Conservation (phyloP, 2,113 vertebrate species). For the Gracilinanus agilis region DNA sequence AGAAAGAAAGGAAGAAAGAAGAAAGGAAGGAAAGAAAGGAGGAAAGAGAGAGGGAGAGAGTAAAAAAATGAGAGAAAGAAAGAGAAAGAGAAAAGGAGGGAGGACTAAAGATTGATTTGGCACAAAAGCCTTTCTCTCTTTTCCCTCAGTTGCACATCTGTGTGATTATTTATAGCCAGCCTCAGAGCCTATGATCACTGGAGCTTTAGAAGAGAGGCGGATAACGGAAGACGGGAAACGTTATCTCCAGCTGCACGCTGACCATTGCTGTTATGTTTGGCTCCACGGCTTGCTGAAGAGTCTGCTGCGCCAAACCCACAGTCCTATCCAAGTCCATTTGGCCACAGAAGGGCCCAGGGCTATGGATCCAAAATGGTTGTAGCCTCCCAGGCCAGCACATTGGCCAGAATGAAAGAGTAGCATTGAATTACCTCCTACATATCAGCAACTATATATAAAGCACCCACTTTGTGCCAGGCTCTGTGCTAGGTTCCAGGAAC, state of each 20-base stretch:
- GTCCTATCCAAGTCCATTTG: neutral
- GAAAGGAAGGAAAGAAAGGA: too few relatives aligned
- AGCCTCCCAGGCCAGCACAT: neutral
- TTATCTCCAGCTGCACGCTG: neutral
- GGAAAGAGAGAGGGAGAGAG: too few relatives aligned
- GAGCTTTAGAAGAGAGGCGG: constrained; percentile 33
- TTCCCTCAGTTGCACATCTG: constrained; percentile 26
- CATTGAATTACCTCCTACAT: neutral
- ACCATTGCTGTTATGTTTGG: neutral
- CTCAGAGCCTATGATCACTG: neutral
- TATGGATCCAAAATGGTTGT: neutral
- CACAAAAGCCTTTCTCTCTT: neutral
- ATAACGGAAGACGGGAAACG: constrained; percentile 42
- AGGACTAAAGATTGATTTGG: neutral
- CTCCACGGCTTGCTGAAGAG: neutral
- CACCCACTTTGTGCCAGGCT: neutral
- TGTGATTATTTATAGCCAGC: constrained; percentile 50
- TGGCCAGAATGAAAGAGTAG: neutral
- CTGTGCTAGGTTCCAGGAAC: neutral
- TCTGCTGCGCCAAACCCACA: neutral
- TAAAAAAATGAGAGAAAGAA: neutral
- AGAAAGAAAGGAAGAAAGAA: neutral
- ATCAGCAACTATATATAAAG: neutral
- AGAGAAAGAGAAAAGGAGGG: neutral
- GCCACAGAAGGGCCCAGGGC: neutral